Percentiles rank a stretch among this genome's conserved stretches.
Conservation (phyloP, 2,113 vertebrate genomes). For the Xiphorhynchus elegans region DNA sequence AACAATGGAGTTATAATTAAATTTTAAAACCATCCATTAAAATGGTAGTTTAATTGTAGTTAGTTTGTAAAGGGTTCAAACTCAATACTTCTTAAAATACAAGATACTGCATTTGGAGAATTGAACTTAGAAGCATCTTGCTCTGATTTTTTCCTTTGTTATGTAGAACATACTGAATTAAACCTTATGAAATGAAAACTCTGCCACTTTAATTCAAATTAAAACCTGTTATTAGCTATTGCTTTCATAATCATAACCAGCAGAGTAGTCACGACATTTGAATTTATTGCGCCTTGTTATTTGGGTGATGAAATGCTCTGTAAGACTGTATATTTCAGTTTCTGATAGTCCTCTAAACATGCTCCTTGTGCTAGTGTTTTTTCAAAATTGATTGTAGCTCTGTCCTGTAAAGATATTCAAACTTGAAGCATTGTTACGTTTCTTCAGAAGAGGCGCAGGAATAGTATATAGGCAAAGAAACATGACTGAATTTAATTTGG, state of each 20-base stretch:
- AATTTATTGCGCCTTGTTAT: neutral
- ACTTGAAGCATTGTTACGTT: neutral
- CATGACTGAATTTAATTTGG: neutral
- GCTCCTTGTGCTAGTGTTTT: neutral
- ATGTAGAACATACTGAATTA: neutral
- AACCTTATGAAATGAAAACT: neutral
- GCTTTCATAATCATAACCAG: neutral
- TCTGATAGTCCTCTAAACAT: neutral
- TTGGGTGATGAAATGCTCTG: neutral
- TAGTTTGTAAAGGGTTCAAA: neutral
- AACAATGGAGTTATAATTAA: neutral
- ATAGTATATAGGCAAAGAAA: neutral
- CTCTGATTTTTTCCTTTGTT: neutral
- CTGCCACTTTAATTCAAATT: neutral
- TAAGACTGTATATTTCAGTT: neutral
- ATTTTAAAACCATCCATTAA: neutral
- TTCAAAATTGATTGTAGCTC: neutral
- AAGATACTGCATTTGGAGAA: neutral
- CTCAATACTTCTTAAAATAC: neutral
- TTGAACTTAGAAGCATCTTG: neutral
- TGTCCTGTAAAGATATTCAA: neutral
- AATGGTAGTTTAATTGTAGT: neutral
- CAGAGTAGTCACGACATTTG: neutral
- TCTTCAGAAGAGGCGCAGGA: neutral
- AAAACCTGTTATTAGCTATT: neutral